phyloP scores from a whole-genome alignment of 2,113 vertebrate species.

The Poeciliopsis occidentalis region DNA sequence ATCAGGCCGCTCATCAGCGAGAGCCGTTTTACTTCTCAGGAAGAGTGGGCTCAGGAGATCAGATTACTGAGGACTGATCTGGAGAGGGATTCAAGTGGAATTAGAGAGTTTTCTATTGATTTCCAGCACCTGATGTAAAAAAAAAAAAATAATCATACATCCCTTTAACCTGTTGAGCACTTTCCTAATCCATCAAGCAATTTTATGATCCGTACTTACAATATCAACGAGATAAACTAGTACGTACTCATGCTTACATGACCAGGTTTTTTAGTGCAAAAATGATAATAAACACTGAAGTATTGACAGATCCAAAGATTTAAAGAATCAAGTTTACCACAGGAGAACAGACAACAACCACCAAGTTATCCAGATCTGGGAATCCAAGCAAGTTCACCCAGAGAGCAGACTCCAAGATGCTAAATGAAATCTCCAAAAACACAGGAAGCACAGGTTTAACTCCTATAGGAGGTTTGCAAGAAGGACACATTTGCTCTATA shows the following conservation, averaged over 20 bases:
- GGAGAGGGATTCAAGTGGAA: slow-evolving; percentile 16
- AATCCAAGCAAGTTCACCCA: background rate
- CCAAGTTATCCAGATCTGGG: background rate
- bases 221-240: background rate
- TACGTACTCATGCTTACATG: background rate
- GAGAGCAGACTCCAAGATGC: background rate
- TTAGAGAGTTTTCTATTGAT: background rate
- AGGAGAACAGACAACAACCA: background rate
- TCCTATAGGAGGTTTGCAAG: too few species aligned
- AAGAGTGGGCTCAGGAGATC: slow-evolving; percentile 40
- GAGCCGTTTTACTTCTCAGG: background rate
- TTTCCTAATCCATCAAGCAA: background rate
- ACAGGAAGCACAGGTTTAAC: too few species aligned
- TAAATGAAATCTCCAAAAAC: background rate
- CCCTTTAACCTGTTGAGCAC: background rate
- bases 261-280: too few species aligned
- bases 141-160: background rate
- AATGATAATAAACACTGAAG: too few species aligned
- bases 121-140: background rate
- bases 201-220: background rate
- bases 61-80: slow-evolving; percentile 27
- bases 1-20: slow-evolving; percentile 42
- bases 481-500: too few species aligned
- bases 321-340: background rate
- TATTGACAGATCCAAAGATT: too few species aligned